A percentile compares a stretch with the other conserved stretches of the same genome.
Evolutionary conservation across 2,113 vertebrate species (phyloP).

Genomic region (Numenius arquata): DNA sequence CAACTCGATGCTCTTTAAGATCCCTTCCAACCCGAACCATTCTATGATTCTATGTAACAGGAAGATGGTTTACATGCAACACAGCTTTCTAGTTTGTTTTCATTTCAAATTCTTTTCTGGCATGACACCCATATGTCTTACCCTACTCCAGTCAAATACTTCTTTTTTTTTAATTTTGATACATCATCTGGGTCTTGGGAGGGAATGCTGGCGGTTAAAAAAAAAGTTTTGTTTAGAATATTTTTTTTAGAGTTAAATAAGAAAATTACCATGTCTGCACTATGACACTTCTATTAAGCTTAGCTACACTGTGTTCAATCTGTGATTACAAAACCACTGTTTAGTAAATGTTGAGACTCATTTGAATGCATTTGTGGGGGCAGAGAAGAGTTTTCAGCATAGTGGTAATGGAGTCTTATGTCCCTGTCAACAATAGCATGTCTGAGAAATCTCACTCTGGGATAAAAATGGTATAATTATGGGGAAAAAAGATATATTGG

Average conservation of each 20-base stretch:
- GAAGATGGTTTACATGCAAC: neutral
- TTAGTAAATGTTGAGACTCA: constrained; percentile 41
- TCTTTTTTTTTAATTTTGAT: neutral
- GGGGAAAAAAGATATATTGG: constrained; percentile 18
- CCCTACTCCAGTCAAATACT: neutral
- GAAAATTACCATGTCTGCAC: constrained; percentile 26
- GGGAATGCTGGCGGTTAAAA: neutral
- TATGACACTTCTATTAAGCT: constrained; percentile 26
- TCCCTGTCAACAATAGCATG: constrained; percentile 36
- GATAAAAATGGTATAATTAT: constrained; percentile 68
- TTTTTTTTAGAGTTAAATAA: constrained; percentile 20
- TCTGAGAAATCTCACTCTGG: constrained; percentile 58
- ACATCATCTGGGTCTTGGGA: neutral
- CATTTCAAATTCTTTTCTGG: neutral
- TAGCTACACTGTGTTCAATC: constrained; percentile 32
- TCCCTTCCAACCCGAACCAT: too few species aligned
- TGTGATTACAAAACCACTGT: constrained; percentile 33
- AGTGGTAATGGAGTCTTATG: constrained; percentile 35
- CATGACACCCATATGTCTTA: neutral
- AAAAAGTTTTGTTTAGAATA: neutral
- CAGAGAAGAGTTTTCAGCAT: constrained; percentile 38
- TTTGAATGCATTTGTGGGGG: constrained; percentile 46
- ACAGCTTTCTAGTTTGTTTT: neutral
- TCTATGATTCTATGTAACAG: neutral
- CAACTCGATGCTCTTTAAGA: too few species aligned